phyloP scores from a whole-genome alignment of 1,140 invertebrate genomes.

The Diprion similis region DNA sequence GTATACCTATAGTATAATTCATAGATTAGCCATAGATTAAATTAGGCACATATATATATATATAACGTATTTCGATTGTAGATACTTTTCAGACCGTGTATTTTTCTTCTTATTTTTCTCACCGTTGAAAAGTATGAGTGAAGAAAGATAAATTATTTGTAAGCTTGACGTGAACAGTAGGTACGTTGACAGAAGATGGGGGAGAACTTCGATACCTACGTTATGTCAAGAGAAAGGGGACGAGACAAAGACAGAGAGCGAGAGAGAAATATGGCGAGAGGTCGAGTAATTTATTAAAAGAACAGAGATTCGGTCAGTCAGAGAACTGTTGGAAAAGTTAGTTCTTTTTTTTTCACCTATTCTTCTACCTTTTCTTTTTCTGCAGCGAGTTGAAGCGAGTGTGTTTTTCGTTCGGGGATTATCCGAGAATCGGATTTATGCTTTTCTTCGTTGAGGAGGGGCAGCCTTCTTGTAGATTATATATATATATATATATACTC shows the following conservation, averaged over 20 bases:
- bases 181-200: too few relatives aligned
- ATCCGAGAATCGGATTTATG: neutral
- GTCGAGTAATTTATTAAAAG: slow-evolving; percentile 6
- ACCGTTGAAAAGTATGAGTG: too few relatives aligned
- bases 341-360: neutral
- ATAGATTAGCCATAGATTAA: too few relatives aligned
- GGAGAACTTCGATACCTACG: too few relatives aligned
- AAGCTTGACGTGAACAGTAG: too few relatives aligned
- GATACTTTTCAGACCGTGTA: too few relatives aligned
- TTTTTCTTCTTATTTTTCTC: too few relatives aligned
- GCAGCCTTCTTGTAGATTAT: neutral
- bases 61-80: too few relatives aligned
- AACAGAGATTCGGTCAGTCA: neutral
- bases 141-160: too few relatives aligned
- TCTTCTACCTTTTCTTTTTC: neutral
- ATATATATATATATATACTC: neutral
- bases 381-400: neutral
- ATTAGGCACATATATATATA: too few relatives aligned
- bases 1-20: too few relatives aligned
- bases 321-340: neutral
- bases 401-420: neutral
- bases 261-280: neutral
- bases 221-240: too few relatives aligned
- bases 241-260: neutral
- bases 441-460: neutral